Percentiles rank a stretch among this genome's conserved stretches.
Conservation (phyloP, 1,140 invertebrate species). For the Cydia amplana region DNA sequence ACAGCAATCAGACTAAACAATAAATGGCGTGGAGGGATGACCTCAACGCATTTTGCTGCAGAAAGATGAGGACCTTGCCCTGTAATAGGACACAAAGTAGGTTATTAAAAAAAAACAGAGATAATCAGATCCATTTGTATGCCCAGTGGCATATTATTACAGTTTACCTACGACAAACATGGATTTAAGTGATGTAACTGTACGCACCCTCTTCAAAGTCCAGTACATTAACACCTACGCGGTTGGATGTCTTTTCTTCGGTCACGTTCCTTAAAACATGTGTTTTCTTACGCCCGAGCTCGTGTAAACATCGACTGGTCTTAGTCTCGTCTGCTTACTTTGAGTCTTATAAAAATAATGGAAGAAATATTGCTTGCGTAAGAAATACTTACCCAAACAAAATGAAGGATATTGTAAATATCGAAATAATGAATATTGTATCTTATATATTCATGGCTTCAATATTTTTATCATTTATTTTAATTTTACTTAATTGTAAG, state of each 20-base stretch:
- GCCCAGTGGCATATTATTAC: neutral
- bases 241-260: neutral
- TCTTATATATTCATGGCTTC: too few relatives aligned
- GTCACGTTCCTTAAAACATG: constrained; percentile 5
- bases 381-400: neutral
- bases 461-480: too few relatives aligned
- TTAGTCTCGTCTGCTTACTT: neutral
- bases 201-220: constrained; percentile 8
- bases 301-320: neutral
- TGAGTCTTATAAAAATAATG: neutral
- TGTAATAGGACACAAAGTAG: too few relatives aligned
- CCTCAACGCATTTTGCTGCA: too few relatives aligned
- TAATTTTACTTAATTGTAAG: too few relatives aligned
- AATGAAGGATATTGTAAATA: neutral
- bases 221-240: constrained; percentile 2
- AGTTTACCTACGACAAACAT: neutral
- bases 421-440: too few relatives aligned
- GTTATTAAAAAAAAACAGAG: too few relatives aligned
- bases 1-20: too few relatives aligned
- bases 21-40: too few relatives aligned
- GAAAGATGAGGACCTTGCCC: too few relatives aligned
- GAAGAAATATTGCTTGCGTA: neutral
- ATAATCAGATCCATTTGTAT: too few relatives aligned
- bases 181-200: neutral
- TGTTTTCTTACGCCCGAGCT: neutral